Evolutionary conservation across 2,888 invertebrate species (phyloP), one percentile per base, ranked within the genome.

Genomic region (Alcis repandata): DNA sequence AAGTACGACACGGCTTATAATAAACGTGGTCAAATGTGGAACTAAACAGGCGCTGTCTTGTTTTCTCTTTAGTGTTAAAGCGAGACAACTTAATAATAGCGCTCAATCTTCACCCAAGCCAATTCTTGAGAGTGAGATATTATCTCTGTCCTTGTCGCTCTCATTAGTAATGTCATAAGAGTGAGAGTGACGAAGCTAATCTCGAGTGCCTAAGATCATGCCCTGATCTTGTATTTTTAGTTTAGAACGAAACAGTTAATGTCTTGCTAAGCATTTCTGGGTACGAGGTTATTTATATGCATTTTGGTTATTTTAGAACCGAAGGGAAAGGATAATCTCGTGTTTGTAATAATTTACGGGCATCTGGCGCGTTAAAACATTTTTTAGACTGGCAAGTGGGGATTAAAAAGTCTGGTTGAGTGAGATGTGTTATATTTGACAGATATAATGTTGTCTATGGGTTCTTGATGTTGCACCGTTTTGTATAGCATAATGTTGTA

Each of bases 231-330:
- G 27, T 48, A 48, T 48, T 48, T 48, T 48, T 48, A 48, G 32
- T 45, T 27, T n/a, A 80, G 45, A 88, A 80, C 83, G 80, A 84
- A 88, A 88, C 88, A 41, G 52, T 36, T 59, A 64, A 59, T 38
- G 59, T 60, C 60, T 66, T 48, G 58, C 83, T 86, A 87, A 87
- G 86, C 79, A 82, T 81, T 90, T 88, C 90, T 86, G 79, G 82
- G 86, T 88, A 87, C 77, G 45, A 17, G 38, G 60, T 58, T 66
- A 66, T 64, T 64, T 63, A 76, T 71, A 75, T 79, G 83, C 82
- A 82, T 85, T 83, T 82, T 73, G 76, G 87, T 77, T 92, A 92
- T 92, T 91, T 91, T 78, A 69, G 83, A 57, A 36, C 41, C 52
- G 87, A 75, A 79, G 83, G 84, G 86, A 76, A 78, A 75, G 81